Evolutionary conservation across 2,888 invertebrate genomes (phyloP).

Genomic region (Elysia crispata): DNA sequence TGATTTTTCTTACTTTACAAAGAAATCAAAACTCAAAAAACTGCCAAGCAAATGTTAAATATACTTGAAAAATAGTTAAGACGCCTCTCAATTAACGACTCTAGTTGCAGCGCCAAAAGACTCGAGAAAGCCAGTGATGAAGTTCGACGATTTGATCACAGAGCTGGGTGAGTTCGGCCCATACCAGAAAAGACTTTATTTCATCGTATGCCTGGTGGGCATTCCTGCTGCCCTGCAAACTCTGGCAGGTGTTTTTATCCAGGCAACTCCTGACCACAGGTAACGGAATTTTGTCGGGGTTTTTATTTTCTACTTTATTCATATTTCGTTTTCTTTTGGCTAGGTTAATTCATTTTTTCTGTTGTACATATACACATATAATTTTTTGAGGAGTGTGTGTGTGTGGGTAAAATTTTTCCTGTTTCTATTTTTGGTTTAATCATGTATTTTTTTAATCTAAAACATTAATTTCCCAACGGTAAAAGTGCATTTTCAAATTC

Average conservation of each 20-base stretch:
- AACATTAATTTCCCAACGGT: no score
- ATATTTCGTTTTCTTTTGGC: not conserved
- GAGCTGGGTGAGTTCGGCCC: slow-evolving; percentile 44
- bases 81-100: no score
- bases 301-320: not conserved
- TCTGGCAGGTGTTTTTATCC: slow-evolving; percentile 39
- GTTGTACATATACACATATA: not conserved
- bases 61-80: no score
- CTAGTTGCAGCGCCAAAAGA: not conserved
- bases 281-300: no score
- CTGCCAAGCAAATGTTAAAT: no score
- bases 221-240: slow-evolving; percentile 41
- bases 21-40: no score
- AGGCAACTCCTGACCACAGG: slow-evolving; percentile 47
- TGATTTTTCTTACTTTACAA: no score
- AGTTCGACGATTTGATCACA: slow-evolving; percentile 44
- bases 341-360: not conserved
- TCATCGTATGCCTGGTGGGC: slow-evolving; percentile 41
- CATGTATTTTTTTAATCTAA: no score
- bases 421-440: no score
- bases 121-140: slow-evolving; percentile 16
- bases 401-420: no score
- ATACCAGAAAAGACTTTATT: slow-evolving; percentile 43
- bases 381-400: no score
- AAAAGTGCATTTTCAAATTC: no score